Evolutionary conservation across 2,113 vertebrate genomes (phyloP).

Genomic region (Craseonycteris thonglongyai): DNA sequence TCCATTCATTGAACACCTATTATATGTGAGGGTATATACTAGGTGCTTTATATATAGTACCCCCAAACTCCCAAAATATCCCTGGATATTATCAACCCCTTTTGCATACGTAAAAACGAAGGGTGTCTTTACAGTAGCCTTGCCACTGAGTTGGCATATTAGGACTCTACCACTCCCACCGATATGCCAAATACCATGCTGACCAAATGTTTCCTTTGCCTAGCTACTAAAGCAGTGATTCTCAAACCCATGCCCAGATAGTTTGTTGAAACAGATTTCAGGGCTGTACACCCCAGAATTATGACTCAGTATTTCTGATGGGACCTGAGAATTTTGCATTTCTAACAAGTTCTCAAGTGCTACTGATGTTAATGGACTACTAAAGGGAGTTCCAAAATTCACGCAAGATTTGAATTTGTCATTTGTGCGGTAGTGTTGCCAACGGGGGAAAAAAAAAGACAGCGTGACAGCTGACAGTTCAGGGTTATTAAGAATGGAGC

Average conservation of each 20-base stretch:
- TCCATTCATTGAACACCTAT: background rate
- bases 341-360: background rate
- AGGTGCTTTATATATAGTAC: background rate
- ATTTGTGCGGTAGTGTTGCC: no score
- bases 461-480: no score
- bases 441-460: no score
- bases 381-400: no score
- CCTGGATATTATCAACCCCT: background rate
- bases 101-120: conserved; percentile 10
- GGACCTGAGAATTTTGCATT: background rate
- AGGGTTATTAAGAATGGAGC: no score
- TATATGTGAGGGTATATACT: background rate
- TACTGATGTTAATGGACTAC: background rate
- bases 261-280: background rate
- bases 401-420: no score
- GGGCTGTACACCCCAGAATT: background rate
- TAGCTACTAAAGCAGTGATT: background rate
- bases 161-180: background rate
- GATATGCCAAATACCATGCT: background rate
- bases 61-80: background rate
- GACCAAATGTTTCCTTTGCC: background rate
- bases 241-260: background rate
- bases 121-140: background rate
- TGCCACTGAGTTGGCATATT: background rate
- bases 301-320: background rate